Conservation (phyloP, 2,888 invertebrate species). For the Sinelater perroti region DNA sequence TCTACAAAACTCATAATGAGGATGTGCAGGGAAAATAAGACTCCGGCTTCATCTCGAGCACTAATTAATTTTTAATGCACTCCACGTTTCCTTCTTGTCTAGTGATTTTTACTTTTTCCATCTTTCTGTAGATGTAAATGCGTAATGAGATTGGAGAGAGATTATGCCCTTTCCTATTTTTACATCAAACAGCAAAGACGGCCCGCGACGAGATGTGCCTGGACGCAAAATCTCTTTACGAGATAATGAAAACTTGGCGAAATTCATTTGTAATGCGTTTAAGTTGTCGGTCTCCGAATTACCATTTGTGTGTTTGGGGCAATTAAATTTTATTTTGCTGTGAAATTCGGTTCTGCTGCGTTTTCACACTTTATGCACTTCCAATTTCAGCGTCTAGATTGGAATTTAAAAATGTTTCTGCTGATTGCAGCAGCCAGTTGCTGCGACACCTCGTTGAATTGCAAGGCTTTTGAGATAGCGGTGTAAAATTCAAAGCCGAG, state of each 20-base stretch:
- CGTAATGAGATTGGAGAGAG: constrained; percentile 70
- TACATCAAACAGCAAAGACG: constrained; percentile 13
- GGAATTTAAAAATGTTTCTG: too few relatives aligned
- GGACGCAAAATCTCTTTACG: constrained; percentile 10
- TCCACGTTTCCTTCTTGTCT: constrained; percentile 53
- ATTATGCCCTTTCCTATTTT: constrained; percentile 58
- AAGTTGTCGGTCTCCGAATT: constrained; percentile 3
- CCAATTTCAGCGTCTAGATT: too few relatives aligned
- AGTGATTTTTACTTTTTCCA: constrained; percentile 63
- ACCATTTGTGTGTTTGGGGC: neutral
- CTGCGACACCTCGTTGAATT: too few relatives aligned
- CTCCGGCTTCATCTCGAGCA: constrained; percentile 51
- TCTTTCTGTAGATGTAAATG: constrained; percentile 68
- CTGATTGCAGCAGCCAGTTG: too few relatives aligned
- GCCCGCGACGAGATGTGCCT: neutral
- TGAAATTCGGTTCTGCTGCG: neutral
- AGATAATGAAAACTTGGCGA: constrained; percentile 12
- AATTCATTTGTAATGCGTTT: constrained; percentile 13
- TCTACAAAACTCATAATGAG: constrained; percentile 29
- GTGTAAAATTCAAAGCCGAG: too few relatives aligned
- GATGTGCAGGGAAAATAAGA: constrained; percentile 44
- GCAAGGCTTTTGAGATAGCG: too few relatives aligned
- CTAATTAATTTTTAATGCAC: constrained; percentile 57
- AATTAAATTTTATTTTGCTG: constrained; percentile 9
- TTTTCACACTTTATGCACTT: neutral